phyloP scores from a whole-genome alignment of 1,140 invertebrate genomes.

The Drosophila equinoxialis region DNA sequence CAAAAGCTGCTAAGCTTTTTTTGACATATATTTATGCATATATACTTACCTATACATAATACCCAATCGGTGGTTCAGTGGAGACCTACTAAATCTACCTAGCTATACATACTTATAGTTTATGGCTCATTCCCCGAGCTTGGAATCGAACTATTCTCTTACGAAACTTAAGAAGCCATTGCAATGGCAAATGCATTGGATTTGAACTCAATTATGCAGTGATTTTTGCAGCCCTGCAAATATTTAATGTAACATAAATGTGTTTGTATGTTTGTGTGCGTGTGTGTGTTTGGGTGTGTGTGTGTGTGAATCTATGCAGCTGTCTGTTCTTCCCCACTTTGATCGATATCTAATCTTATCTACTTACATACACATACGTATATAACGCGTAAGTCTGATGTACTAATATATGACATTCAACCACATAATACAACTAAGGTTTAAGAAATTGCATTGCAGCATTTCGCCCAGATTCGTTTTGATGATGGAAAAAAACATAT shows the following conservation, averaged over 20 bases:
- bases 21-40: too few species aligned
- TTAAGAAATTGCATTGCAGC: constrained; percentile 31
- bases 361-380: constrained; percentile 36
- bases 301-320: constrained; percentile 26
- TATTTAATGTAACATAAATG: neutral
- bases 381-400: constrained; percentile 25
- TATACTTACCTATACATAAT: too few species aligned
- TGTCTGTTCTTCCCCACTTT: constrained; percentile 40
- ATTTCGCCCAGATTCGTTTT: constrained; percentile 2
- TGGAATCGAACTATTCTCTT: too few species aligned
- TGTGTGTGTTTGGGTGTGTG: constrained; percentile 36
- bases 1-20: too few species aligned
- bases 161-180: too few species aligned
- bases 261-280: constrained; percentile 44
- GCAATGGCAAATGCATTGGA: too few species aligned
- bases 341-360: constrained; percentile 24
- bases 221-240: too few species aligned
- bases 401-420: constrained; percentile 27
- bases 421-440: constrained; percentile 32
- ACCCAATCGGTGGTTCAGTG: too few species aligned
- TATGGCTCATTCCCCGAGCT: too few species aligned
- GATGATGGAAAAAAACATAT: neutral
- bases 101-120: too few species aligned
- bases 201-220: too few species aligned
- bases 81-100: too few species aligned